Evolutionary conservation across 2,888 invertebrate genomes (phyloP), one percentile per base, ranked within the genome.

Genomic region (Alcis repandata): DNA sequence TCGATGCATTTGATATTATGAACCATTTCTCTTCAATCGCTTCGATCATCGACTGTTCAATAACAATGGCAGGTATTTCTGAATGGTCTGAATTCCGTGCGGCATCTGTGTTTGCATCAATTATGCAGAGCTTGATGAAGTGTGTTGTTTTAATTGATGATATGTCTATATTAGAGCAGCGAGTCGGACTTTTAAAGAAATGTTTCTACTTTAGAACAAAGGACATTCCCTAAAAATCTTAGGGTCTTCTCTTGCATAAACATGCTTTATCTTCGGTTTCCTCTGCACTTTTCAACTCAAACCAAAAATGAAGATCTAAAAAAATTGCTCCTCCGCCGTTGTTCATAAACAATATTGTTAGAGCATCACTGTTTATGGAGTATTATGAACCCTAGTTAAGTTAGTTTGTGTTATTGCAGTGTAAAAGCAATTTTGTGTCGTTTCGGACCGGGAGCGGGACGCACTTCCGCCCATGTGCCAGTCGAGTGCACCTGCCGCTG

Each of bases 381-480:
- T 17, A 27, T 49, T 27, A 52, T 15, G n/a, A 27, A 51, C 46
- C 27, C 40, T 45, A 22, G 49, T 43, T 60, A 53, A 52, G 36
- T 17, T 38, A 57, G 48, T 57, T 60, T 43, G 43, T 59, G 53
- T 54, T 62, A 51, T 45, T 62, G 52, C 57, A n/a, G 9, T 49
- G 51, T 63, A 58, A 67, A 63, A 63, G 67, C 60, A 53, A 58
- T 67, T 60, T 58, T 33, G 57, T 63, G 67, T 67, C 32, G 19
- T 52, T 56, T 54, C 32, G 27, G 27, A 6, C 27, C 6, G 27
- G 27, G 27, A 27, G 22, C 32, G 58, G 53, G 61, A 51, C 56
- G 54, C 67, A 53, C 48, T 67, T 67, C 67, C 67, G 67, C 52
- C 48, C 59, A 49, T 48, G 48, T 60, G 59, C 40, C 22, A 22